A percentile compares a stretch with the other conserved stretches of the same genome.
phyloP scores from a whole-genome alignment of 2,113 vertebrate genomes.

The Nothobranchius furzeri region DNA sequence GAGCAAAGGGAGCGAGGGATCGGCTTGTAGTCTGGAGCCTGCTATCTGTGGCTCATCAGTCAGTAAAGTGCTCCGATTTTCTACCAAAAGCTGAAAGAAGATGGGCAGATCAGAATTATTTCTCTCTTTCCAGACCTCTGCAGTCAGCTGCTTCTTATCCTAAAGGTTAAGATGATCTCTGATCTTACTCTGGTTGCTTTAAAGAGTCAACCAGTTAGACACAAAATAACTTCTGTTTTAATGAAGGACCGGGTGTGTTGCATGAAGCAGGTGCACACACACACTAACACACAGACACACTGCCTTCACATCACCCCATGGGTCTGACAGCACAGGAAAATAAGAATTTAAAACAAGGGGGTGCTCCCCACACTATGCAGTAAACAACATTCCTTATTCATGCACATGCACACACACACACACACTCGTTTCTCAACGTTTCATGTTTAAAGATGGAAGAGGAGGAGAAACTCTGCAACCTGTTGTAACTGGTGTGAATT shows the following conservation, averaged over 20 bases:
- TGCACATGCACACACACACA: not conserved
- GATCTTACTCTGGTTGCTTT: not conserved
- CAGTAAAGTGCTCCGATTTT: conserved; percentile 52
- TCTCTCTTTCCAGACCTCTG: conserved; percentile 29
- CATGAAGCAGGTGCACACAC: too few relatives aligned
- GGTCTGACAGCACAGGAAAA: conserved; percentile 13
- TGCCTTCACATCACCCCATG: not conserved
- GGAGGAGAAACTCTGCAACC: conserved; percentile 12
- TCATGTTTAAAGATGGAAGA: conserved; percentile 10
- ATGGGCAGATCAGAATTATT: conserved; percentile 38
- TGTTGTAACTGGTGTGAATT: conserved; percentile 3
- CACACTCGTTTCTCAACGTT: conserved; percentile 2
- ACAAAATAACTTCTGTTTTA: too few relatives aligned
- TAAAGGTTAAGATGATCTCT: conserved; percentile 49
- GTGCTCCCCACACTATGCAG: conserved; percentile 5
- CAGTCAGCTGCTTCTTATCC: conserved; percentile 44
- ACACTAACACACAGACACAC: too few relatives aligned
- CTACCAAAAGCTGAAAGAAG: conserved; percentile 43
- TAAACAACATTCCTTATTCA: conserved; percentile 23
- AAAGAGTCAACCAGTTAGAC: too few relatives aligned
- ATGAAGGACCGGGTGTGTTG: too few relatives aligned
- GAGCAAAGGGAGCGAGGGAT: conserved; percentile 2
- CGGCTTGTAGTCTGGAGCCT: conserved; percentile 39
- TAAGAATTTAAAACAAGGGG: conserved; percentile 5
- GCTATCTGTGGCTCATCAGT: conserved; percentile 59